phyloP scores from a whole-genome alignment of 2,888 invertebrate genomes.

The Drosophila nr. perissopoda region DNA sequence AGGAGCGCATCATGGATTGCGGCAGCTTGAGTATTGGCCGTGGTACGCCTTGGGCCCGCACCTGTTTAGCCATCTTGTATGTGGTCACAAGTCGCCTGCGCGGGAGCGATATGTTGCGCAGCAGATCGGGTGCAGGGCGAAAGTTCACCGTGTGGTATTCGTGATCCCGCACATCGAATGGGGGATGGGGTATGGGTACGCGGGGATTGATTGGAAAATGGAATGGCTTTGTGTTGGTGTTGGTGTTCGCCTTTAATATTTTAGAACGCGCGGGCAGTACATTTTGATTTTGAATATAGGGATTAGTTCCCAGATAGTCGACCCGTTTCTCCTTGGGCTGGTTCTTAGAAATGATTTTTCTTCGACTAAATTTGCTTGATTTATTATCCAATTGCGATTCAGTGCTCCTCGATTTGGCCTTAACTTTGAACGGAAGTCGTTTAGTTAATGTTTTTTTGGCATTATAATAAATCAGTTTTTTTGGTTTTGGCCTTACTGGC shows the following conservation, averaged over 20 bases:
- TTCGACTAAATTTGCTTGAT: background rate
- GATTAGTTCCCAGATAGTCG: conserved; percentile 37
- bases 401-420: background rate
- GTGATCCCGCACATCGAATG: conserved; percentile 65
- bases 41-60: conserved; percentile 14
- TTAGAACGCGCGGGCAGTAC: background rate
- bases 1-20: conserved; percentile 23
- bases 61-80: conserved; percentile 14
- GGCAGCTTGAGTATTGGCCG: conserved; percentile 34
- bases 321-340: conserved; percentile 11
- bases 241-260: background rate
- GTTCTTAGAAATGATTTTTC: conserved; percentile 11
- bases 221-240: conserved; percentile 30
- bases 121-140: conserved; percentile 21
- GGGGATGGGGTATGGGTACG: conserved; percentile 60
- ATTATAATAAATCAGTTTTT: background rate
- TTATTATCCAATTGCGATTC: background rate
- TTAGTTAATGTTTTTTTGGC: background rate
- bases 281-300: conserved; percentile 13
- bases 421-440: background rate
- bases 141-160: conserved; percentile 59
- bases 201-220: conserved; percentile 68
- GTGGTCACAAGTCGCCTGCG: background rate
- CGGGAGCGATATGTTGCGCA: background rate
- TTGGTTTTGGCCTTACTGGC: background rate